Evolutionary conservation across 2,888 invertebrate genomes (phyloP).

Genomic region (Parnassius orleans): DNA sequence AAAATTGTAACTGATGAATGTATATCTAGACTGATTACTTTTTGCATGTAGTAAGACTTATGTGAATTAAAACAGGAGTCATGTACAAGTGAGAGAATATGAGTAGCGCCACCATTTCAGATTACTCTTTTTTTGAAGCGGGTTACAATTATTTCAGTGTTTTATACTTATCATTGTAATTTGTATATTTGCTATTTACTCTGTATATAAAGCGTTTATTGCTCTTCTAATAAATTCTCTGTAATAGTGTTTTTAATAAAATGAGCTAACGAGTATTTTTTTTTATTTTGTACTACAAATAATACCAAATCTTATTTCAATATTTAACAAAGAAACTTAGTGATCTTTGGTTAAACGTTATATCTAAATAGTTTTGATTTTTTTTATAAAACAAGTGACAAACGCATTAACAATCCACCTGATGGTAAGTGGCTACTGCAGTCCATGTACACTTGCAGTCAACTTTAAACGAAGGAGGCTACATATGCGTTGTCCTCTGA

Average conservation of each 20-base stretch:
- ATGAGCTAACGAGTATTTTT: constrained; percentile 37
- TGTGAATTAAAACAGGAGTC: no score
- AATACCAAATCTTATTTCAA: constrained; percentile 3
- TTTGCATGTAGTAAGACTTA: no score
- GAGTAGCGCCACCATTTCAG: no score
- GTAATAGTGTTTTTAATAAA: constrained; percentile 64
- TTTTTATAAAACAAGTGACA: not conserved
- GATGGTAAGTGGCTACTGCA: no score
- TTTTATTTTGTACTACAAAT: not conserved
- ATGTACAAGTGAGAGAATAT: no score
- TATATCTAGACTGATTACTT: no score
- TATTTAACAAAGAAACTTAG: constrained; percentile 4
- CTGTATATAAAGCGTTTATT: constrained; percentile 35
- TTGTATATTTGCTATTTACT: constrained; percentile 35
- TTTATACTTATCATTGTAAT: constrained; percentile 30
- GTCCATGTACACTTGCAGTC: no score
- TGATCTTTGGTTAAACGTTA: no score
- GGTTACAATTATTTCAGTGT: constrained; percentile 24
- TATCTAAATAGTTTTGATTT: not conserved
- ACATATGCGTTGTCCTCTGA: no score
- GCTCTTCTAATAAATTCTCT: constrained; percentile 51
- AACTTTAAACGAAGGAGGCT: no score
- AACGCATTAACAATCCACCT: not conserved
- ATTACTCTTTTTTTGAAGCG: no score
- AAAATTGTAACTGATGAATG: no score